Conservation (phyloP, 2,888 invertebrate genomes). For the Tethea ocularis region DNA sequence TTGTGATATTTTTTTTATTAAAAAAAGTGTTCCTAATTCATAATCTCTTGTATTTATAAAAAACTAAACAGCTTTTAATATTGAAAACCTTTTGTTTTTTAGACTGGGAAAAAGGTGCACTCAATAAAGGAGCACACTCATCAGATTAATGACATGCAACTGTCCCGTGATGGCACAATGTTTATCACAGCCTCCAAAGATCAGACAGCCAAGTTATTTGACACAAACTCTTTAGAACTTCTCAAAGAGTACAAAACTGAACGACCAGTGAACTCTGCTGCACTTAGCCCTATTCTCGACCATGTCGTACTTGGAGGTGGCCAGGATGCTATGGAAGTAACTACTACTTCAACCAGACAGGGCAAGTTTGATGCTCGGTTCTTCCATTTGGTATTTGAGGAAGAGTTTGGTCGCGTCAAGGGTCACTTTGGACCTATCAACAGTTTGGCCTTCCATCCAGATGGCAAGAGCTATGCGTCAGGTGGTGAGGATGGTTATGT, state of each 20-base stretch:
- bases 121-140: constrained; percentile 92
- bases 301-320: constrained; percentile 99
- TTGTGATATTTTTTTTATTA: constrained; percentile 25
- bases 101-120: constrained; percentile 92
- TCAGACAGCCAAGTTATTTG: constrained; percentile 97
- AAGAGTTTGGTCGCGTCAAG: constrained; percentile 98
- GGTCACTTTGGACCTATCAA: constrained; percentile 99
- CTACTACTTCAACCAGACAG: constrained; percentile 95
- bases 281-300: constrained; percentile 96
- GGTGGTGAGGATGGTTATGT: constrained; percentile 99
- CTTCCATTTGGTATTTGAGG: constrained; percentile 97
- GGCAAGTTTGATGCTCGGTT: constrained; percentile 98
- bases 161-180: constrained; percentile 96
- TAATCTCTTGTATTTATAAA: too few species aligned
- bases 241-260: constrained; percentile 99
- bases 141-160: constrained; percentile 98
- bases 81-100: constrained; percentile 25
- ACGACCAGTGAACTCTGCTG: constrained; percentile 98
- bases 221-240: constrained; percentile 92
- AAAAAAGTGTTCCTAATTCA: too few species aligned
- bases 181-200: constrained; percentile 99
- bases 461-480: constrained; percentile 97
- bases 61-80: neutral
- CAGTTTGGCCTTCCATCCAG: constrained; percentile 98
- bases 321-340: constrained; percentile 99